Base-by-base conservation (phyloP, 2,888 invertebrate species). In the Parelbella ahira region DNA sequence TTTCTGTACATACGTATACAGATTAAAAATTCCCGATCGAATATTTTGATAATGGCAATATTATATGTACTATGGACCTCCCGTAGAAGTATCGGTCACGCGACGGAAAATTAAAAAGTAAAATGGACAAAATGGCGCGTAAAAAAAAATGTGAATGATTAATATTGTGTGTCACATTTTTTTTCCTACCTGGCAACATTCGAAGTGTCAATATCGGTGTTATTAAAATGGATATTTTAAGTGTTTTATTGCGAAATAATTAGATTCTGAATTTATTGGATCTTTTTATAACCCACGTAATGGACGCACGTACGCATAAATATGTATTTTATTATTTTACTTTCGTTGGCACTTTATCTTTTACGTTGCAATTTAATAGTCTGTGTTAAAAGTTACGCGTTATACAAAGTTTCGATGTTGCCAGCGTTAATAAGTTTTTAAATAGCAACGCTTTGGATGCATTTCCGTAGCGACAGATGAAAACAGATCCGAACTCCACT, bases 21-120 rank as follows among this genome's bases (percentile, higher is more conserved):
- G 63, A 68, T 64, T 62, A 61, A 72, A 68, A 53, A 61, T 53
- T 54, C 49, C 49, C 61, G 57, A 66, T 70, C 63, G 60, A 59
- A 62, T 53, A 50, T 58, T 41, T 58, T 56, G 60, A 66, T 66
- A 61, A 48, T 48, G 32, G 39, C 37, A 43, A 44, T 45, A 44
- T 42, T 41, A 18, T 30, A 30, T 29, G 15, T 24, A 25, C n/a
- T 24, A 28, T 7, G 29, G 24, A 30, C 23, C 32, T 27, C 23
- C 7, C 12, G 18, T 15, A 33, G 32, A 33, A 10, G 32, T 12
- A 4, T 8, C 32, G 25, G 39, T 28, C 34, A 28, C 15, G 18
- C 37, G 5, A 24, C 28, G 13, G 19, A 20, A n/a, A 30, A 24
- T 32, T 39, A 30, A 41, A 38, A 45, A 34, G 19, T 23, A 27